A percentile compares a stretch with the other conserved stretches of the same genome.
phyloP scores from a whole-genome alignment of 2,113 vertebrate species.

The Megaleporinus macrocephalus region DNA sequence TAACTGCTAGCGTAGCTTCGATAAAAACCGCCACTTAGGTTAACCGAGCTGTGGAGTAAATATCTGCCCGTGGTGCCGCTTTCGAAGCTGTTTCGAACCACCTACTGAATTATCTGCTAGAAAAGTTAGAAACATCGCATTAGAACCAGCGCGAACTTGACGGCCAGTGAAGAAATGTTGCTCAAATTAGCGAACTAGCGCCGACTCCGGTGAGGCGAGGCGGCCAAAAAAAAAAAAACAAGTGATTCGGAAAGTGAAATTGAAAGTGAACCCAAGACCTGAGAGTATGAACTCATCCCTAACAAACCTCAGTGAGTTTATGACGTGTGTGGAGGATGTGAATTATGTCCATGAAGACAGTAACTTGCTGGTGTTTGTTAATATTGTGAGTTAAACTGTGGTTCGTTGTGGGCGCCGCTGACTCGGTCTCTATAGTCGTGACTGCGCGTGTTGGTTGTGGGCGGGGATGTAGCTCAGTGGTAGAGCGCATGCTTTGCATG shows the following conservation, averaged over 20 bases:
- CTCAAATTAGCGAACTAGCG: neutral
- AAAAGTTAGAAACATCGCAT: too few species aligned
- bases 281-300: neutral
- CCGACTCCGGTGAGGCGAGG: neutral
- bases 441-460: too few species aligned
- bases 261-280: neutral
- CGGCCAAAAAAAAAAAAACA: too few species aligned
- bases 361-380: neutral
- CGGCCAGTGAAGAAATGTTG: too few species aligned
- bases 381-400: neutral
- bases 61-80: neutral
- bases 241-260: neutral
- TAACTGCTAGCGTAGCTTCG: neutral
- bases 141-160: too few species aligned
- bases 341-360: too few species aligned
- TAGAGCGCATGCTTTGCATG: constrained; percentile 72
- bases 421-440: too few species aligned
- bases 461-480: constrained; percentile 70
- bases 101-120: too few species aligned
- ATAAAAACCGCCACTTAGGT: neutral
- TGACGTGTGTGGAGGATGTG: neutral
- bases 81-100: too few species aligned
- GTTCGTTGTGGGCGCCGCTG: too few species aligned
- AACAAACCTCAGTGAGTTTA: neutral
- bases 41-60: neutral